A percentile compares a stretch with the other conserved stretches of the same genome.
phyloP scores from a whole-genome alignment of 2,797 vertebrate genomes.

The Myotis pilosus region DNA sequence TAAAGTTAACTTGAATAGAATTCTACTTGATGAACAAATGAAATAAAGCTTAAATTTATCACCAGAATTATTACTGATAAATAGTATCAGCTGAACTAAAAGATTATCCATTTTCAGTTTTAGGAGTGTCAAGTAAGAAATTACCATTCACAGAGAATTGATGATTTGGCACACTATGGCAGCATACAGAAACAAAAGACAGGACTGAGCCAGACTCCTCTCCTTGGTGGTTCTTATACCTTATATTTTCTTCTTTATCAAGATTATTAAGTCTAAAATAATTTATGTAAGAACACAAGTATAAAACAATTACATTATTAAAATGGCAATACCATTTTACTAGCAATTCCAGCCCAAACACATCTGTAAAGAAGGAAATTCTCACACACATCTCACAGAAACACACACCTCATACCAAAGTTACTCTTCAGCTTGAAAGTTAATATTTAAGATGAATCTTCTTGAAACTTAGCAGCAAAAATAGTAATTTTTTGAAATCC shows the following conservation, averaged over 20 bases:
- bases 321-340: background rate
- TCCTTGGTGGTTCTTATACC: background rate
- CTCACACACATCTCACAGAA: background rate
- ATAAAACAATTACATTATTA: slow-evolving; percentile 46
- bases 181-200: background rate
- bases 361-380: background rate
- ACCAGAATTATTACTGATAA: background rate
- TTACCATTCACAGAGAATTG: background rate
- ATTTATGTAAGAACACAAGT: background rate
- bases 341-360: background rate
- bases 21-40: slow-evolving; percentile 43
- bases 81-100: slow-evolving; percentile 36
- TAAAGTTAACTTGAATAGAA: slow-evolving; percentile 22
- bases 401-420: background rate
- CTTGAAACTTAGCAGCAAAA: slow-evolving; percentile 49
- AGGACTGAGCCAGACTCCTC: background rate
- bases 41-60: slow-evolving; percentile 42
- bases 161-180: background rate
- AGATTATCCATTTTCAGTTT: slow-evolving; percentile 41
- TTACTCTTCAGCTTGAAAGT: slow-evolving; percentile 43
- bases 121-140: slow-evolving; percentile 10
- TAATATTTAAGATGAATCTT: slow-evolving; percentile 12
- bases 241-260: slow-evolving; percentile 33
- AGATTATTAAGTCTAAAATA: slow-evolving; percentile 12
- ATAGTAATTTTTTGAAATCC: background rate